Evolutionary conservation across 2,888 invertebrate genomes (phyloP), one percentile per base, ranked within the genome.

Genomic region (Lepidochrysops patricia): DNA sequence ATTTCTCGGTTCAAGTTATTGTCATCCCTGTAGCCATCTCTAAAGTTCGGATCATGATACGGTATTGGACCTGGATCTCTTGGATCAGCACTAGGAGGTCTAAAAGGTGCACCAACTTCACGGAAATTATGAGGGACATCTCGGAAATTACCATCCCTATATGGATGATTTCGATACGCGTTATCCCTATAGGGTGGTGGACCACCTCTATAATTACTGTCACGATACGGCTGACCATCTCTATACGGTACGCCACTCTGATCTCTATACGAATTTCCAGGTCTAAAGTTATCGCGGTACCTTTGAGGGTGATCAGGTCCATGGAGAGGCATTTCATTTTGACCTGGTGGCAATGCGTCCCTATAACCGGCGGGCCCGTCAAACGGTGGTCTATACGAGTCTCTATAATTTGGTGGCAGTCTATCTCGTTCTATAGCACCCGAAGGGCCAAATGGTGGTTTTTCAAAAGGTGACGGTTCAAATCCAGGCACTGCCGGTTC

Each of bases 401-500:
- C 87, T 66, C 88, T 77, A 67, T 77, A 88, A 65, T 77, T 81
- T 57, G 82, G 79, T 32, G 80, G 82, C 48, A 84, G 67, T 63
- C 88, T 78, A 35, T 89, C 87, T 6, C 86, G 80, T 56, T 88
- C 87, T 54, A 81, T 68, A 13, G 75, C 63, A 13, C 79, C 80
- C 4, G 81, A 73, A 56, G 82, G 79, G 23, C 79, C 82, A 66
- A 86, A 85, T 7, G 76, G 62, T n/a, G 84, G 83, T 68, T 89
- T 89, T 68, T 90, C 90, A 69, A 90, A 90, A 9, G 90, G 89
- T 1, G 91, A 86, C 25, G 89, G 88, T 71, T 92, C 92, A 71
- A 91, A 91, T 25, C 92, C 92, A 37, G 92, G 92, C 19, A 91
- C 90, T 0, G 92, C 90, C 4, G 92, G 92, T 70, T 92, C 92